These are phyloP conservation scores for Australoheros scitulus DNA, from an alignment of 2,113 vertebrate genomes.

Conservation along the genomic window DNA sequence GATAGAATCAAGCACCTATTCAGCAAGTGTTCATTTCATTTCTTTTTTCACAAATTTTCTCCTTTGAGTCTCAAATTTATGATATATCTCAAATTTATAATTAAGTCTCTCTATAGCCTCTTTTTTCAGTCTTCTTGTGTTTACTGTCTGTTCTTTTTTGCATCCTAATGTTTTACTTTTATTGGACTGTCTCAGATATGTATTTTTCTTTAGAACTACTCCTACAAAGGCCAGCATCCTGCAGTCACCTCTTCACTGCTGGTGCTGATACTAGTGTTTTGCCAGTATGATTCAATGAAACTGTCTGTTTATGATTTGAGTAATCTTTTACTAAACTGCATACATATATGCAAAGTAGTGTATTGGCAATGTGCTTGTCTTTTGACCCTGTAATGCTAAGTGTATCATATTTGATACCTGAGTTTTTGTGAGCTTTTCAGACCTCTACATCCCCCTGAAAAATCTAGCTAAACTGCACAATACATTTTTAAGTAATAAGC, in stretches of 20 bases:
- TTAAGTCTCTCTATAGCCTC: neutral
- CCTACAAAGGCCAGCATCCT: neutral
- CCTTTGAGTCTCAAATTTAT: neutral
- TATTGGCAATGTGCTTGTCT: no score
- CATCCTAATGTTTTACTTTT: neutral
- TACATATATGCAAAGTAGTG: no score
- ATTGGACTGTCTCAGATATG: neutral
- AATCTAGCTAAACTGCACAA: no score
- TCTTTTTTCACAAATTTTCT: neutral
- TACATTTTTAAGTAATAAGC: no score
- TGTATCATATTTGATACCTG: no score
- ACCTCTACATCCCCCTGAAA: no score
- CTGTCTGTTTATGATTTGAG: neutral
- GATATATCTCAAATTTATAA: neutral
- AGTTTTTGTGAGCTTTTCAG: no score
- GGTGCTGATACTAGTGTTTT: no score
- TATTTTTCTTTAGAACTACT: neutral
- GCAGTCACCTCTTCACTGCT: neutral
- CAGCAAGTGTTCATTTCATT: neutral
- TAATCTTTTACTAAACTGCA: neutral
- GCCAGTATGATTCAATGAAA: neutral
- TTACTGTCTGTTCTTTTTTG: no score
- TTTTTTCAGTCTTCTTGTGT: neutral
- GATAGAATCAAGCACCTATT: neutral
- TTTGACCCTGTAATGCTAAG: no score